Evolutionary conservation across 2,888 invertebrate species (phyloP).

Genomic region (Drosophila sordidula): DNA sequence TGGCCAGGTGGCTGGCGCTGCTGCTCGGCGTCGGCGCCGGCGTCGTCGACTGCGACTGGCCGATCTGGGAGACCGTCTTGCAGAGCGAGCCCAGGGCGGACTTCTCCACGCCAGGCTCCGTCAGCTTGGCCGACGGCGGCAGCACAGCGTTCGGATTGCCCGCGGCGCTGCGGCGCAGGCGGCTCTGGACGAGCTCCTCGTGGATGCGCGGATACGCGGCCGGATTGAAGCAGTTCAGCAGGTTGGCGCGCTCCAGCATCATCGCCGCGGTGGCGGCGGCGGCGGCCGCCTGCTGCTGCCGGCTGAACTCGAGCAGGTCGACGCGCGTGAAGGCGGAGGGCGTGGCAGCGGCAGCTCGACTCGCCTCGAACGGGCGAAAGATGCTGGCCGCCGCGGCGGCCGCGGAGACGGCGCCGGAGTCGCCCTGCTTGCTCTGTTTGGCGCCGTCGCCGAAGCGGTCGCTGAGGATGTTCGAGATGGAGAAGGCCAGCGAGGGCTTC

Average conservation of each 20-base stretch:
- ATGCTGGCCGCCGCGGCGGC: constrained; percentile 70
- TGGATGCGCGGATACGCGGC: constrained; percentile 85
- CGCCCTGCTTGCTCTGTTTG: constrained; percentile 52
- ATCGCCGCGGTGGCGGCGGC: constrained; percentile 84
- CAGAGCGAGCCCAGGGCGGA: constrained; percentile 89
- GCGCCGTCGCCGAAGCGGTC: constrained; percentile 83
- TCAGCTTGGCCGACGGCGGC: constrained; percentile 60
- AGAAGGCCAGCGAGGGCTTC: constrained; percentile 84
- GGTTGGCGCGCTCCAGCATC: constrained; percentile 84
- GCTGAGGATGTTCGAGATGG: constrained; percentile 85
- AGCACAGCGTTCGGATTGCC: constrained; percentile 61
- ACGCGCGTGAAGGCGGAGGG: constrained; percentile 84
- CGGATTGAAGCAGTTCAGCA: constrained; percentile 84
- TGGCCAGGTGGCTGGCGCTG: constrained; percentile 62
- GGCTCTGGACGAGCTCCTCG: constrained; percentile 84
- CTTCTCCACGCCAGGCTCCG: constrained; percentile 79
- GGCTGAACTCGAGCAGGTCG: constrained; percentile 83
- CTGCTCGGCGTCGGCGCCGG: constrained; percentile 32
- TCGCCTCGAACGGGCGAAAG: constrained; percentile 84
- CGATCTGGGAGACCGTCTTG: constrained; percentile 90
- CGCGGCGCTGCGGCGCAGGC: constrained; percentile 74
- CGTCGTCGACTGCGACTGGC: constrained; percentile 81
- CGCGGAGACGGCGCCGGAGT: constrained; percentile 16
- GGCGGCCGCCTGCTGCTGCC: constrained; percentile 83
- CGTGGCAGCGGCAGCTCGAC: constrained; percentile 66